These are phyloP conservation scores for Quiscalus mexicanus DNA, from an alignment of 2,113 vertebrate species.

Conservation along the genomic window DNA sequence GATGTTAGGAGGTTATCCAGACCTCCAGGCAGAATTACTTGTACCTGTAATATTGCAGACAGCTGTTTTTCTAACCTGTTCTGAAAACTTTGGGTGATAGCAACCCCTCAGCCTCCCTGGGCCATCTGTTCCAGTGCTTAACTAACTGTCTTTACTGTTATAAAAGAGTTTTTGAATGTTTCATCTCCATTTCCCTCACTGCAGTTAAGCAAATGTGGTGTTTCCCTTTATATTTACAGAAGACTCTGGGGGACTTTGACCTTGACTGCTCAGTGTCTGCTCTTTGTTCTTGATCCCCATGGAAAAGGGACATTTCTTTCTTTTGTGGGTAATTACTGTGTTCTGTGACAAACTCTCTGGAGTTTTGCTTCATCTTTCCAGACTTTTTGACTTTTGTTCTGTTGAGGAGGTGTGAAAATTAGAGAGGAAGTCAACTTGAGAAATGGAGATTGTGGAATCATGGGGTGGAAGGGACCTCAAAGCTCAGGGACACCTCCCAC, in stretches of 20 bases:
- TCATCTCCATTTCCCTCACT: constrained; percentile 27
- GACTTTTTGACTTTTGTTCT: background rate
- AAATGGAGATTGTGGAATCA: background rate
- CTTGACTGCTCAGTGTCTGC: constrained; percentile 25
- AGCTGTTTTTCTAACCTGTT: constrained; percentile 69
- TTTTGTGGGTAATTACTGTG: background rate
- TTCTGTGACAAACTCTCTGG: background rate
- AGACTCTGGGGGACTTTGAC: constrained; percentile 24
- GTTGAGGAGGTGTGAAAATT: background rate
- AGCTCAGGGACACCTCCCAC: background rate
- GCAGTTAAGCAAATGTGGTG: constrained; percentile 58
- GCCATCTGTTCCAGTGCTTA: constrained; percentile 66
- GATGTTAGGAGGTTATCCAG: constrained; percentile 42
- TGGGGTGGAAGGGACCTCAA: background rate
- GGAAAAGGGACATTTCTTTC: background rate
- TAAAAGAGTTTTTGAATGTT: constrained; percentile 51
- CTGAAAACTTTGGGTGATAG: constrained; percentile 34
- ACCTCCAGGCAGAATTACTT: constrained; percentile 63
- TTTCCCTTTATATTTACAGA: constrained; percentile 39
- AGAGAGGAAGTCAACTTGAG: background rate
- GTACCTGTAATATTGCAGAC: constrained; percentile 25
- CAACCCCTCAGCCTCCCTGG: constrained; percentile 29
- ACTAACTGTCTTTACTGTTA: constrained; percentile 54
- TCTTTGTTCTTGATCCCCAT: background rate
- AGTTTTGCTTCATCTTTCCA: background rate